Conservation (phyloP, 2,113 vertebrate genomes). For the Chiloscyllium plagiosum region DNA sequence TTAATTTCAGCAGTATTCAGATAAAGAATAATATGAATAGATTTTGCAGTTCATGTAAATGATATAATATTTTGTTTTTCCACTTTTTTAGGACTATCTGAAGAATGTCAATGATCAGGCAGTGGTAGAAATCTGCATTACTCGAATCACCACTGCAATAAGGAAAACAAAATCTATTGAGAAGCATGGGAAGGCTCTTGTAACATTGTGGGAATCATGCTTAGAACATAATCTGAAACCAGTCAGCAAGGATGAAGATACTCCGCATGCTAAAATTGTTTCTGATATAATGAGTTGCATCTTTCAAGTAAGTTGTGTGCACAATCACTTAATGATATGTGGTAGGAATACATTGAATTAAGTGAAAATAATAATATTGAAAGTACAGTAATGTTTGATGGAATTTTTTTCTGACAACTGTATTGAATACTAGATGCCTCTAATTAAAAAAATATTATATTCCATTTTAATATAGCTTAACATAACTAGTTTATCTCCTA, state of each 20-base stretch:
- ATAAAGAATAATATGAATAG: background rate
- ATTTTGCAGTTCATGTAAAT: background rate
- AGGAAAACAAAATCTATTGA: slow-evolving; percentile 82
- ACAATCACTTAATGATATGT: background rate
- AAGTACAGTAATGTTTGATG: background rate
- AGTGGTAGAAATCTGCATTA: slow-evolving; percentile 94
- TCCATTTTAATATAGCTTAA: background rate
- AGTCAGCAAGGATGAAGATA: slow-evolving; percentile 74
- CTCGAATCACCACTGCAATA: slow-evolving; percentile 84
- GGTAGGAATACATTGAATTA: background rate
- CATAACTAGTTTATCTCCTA: background rate
- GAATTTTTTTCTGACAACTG: background rate
- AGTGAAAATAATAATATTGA: background rate
- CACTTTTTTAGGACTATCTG: slow-evolving; percentile 74
- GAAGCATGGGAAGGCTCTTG: slow-evolving; percentile 71
- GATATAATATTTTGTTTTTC: background rate
- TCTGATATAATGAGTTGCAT: slow-evolving; percentile 96
- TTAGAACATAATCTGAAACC: slow-evolving; percentile 80
- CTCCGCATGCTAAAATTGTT: slow-evolving; percentile 87
- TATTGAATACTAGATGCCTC: background rate
- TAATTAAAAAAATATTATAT: background rate
- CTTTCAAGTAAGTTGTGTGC: slow-evolving; percentile 70
- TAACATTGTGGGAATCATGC: slow-evolving; percentile 89
- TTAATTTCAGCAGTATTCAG: background rate
- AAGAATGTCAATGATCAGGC: slow-evolving; percentile 92